Conservation (phyloP, 2,888 invertebrate species). For the Venustoraphidia nigricollis region DNA sequence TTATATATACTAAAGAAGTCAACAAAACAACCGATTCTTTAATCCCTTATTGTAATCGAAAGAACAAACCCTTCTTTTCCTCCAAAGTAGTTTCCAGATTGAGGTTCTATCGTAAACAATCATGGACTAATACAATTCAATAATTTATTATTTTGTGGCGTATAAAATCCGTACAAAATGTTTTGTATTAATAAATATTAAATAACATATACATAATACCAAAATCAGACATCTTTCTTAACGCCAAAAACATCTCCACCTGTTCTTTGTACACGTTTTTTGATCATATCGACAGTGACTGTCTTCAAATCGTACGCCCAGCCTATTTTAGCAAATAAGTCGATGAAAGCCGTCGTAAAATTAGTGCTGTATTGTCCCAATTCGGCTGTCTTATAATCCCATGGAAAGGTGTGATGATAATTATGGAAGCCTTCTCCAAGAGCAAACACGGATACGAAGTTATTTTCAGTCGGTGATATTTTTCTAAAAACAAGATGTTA, state of each 20-base stretch:
- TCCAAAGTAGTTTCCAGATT: too few relatives aligned
- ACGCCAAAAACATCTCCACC: constrained; percentile 52
- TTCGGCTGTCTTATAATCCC: constrained; percentile 75
- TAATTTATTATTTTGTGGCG: too few relatives aligned
- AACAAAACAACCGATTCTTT: too few relatives aligned
- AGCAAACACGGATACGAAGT: constrained; percentile 47
- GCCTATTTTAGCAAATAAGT: constrained; percentile 67
- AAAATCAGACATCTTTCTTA: neutral
- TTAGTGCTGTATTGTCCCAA: constrained; percentile 57
- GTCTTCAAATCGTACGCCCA: constrained; percentile 80
- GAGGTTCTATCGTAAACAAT: too few relatives aligned
- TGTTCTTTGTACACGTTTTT: constrained; percentile 52
- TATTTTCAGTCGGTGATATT: constrained; percentile 60
- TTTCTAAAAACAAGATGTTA: constrained; percentile 21
- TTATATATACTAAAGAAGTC: too few relatives aligned
- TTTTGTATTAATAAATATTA: too few relatives aligned
- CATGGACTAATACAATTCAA: too few relatives aligned
- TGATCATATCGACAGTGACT: constrained; percentile 52
- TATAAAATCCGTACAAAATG: too few relatives aligned
- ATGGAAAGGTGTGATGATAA: constrained; percentile 75
- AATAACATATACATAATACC: too few relatives aligned
- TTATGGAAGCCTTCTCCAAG: constrained; percentile 77
- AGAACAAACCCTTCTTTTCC: too few relatives aligned
- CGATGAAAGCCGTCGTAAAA: constrained; percentile 61
- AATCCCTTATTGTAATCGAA: too few relatives aligned